phyloP scores from a whole-genome alignment of 2,113 vertebrate genomes.

The Burhinus bistriatus region DNA sequence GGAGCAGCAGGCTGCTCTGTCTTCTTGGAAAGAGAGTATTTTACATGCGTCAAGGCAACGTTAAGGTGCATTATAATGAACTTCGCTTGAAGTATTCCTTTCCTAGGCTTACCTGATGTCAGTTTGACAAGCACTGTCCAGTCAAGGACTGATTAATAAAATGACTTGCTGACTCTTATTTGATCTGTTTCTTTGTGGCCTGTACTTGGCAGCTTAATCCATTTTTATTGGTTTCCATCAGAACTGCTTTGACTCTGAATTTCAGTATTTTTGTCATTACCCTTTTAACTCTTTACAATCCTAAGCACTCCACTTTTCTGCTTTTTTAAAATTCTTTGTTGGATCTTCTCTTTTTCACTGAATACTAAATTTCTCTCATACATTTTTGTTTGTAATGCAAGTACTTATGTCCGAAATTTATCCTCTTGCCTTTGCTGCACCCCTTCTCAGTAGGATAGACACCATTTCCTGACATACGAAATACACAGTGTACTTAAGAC shows the following conservation, averaged over 20 bases:
- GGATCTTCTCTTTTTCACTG: not conserved
- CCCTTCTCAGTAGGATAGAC: not conserved
- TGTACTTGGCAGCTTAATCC: constrained; percentile 14
- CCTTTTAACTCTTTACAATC: not conserved
- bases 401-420: not conserved
- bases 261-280: not conserved
- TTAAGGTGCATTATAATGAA: not conserved
- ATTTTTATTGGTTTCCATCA: not conserved
- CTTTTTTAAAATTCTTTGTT: not conserved
- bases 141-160: constrained; percentile 27
- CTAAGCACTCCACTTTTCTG: not conserved
- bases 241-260: not conserved
- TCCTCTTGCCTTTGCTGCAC: not conserved
- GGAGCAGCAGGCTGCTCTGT: constrained; percentile 49
- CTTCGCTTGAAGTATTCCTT: not conserved
- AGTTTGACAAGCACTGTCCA: constrained; percentile 33
- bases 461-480: not conserved
- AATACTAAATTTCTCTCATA: not conserved
- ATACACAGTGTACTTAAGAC: not conserved
- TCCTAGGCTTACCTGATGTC: not conserved
- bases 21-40: not conserved
- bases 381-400: not conserved
- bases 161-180: not conserved
- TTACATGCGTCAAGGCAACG: not conserved
- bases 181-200: constrained; percentile 5